Percentiles rank a stretch among this genome's conserved stretches.
phyloP scores from a whole-genome alignment of 2,888 invertebrate species.

The Aphrophora alni region DNA sequence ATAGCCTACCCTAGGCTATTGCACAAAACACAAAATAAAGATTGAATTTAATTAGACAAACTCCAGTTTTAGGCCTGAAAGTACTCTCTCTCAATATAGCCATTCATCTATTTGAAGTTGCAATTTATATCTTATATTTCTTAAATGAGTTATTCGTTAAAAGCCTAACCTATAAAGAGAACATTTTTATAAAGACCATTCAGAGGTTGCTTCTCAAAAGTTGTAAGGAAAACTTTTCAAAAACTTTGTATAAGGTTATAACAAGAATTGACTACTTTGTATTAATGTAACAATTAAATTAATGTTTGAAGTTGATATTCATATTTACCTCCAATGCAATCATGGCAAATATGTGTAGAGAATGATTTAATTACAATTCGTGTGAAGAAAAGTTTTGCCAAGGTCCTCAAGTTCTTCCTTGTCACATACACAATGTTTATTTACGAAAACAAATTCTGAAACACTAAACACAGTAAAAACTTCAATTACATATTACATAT shows the following conservation, averaged over 20 bases:
- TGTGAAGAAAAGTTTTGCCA: slow-evolving; percentile 4
- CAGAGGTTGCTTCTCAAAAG: neutral
- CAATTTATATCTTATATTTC: too few relatives aligned
- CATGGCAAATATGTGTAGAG: neutral
- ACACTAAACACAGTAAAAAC: neutral
- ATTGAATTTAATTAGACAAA: too few relatives aligned
- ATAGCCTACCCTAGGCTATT: too few relatives aligned
- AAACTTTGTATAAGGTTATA: neutral
- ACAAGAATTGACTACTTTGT: neutral
- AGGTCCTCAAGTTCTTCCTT: slow-evolving; percentile 2
- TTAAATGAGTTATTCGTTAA: neutral
- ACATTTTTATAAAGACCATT: neutral
- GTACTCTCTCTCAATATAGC: too few relatives aligned
- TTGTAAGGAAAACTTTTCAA: slow-evolving; percentile 1
- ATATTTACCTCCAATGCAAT: neutral
- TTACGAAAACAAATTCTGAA: neutral
- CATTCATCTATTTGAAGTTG: too few relatives aligned
- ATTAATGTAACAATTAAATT: neutral
- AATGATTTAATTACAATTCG: neutral
- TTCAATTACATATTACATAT: neutral
- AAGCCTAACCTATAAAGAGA: neutral
- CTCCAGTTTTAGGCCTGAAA: too few relatives aligned
- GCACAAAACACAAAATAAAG: too few relatives aligned
- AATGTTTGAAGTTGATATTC: neutral
- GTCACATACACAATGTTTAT: neutral